Evolutionary conservation across 2,113 vertebrate species (phyloP).

Genomic region (Cyprinodon brontotheroides): DNA sequence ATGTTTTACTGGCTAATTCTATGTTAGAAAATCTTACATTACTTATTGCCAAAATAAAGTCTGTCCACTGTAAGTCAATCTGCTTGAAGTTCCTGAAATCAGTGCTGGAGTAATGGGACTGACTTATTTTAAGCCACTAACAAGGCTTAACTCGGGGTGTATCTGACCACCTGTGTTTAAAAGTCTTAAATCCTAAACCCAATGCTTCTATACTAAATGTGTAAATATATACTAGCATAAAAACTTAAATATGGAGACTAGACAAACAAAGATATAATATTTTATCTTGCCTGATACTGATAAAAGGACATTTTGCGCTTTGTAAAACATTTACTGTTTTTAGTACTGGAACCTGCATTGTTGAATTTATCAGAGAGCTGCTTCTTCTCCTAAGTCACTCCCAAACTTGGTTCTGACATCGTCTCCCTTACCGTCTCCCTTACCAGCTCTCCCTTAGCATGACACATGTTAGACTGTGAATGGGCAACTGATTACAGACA

Average conservation of each 20-base stretch:
- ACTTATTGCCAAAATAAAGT: not conserved
- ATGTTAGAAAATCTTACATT: not conserved
- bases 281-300: not conserved
- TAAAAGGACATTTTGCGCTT: not conserved
- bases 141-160: not conserved
- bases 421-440: not conserved
- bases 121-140: not conserved
- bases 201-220: not conserved
- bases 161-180: not conserved
- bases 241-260: too few species aligned
- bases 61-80: not conserved
- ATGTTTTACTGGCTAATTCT: not conserved
- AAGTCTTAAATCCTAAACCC: not conserved
- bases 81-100: not conserved
- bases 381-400: not conserved
- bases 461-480: too few species aligned
- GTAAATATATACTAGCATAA: too few species aligned
- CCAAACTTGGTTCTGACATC: not conserved
- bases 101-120: not conserved
- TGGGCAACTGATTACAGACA: too few species aligned
- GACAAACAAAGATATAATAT: not conserved
- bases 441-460: too few species aligned
- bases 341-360: not conserved
- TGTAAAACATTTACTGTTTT: not conserved
- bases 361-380: not conserved